phyloP scores from a whole-genome alignment of 35 echinoderm and acorn worm species.

The Hemicentrotus pulcherrimus region DNA sequence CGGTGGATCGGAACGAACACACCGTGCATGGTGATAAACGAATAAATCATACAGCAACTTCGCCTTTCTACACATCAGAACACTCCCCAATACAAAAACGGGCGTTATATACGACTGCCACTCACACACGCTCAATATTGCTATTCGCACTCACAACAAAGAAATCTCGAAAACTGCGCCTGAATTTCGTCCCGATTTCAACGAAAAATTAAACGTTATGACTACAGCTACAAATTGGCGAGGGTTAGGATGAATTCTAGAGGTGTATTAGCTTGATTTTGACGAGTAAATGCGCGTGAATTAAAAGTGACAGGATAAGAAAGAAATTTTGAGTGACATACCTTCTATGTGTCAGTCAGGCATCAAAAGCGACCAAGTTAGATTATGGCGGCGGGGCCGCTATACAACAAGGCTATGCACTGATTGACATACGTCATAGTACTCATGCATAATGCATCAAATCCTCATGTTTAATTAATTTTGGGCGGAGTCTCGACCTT shows the following conservation, averaged over 20 bases:
- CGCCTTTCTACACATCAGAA: neutral
- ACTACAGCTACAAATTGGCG: neutral
- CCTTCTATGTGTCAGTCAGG: conserved; percentile 62
- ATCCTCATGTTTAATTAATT: conserved; percentile 38
- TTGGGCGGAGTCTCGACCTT: conserved; percentile 42
- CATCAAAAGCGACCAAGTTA: conserved; percentile 52
- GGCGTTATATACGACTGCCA: conserved; percentile 47
- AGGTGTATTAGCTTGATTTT: conserved; percentile 30
- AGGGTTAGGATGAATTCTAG: conserved; percentile 7
- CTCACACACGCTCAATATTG: conserved; percentile 45
- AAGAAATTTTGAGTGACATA: conserved; percentile 73
- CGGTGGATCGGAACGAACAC: neutral
- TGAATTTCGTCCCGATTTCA: neutral
- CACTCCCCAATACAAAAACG: conserved; percentile 48
- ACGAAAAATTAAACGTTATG: neutral
- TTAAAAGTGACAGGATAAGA: conserved; percentile 55
- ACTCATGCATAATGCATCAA: conserved; percentile 60
- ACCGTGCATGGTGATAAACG: neutral
- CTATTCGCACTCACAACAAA: conserved; percentile 15
- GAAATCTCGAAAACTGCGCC: conserved; percentile 21
- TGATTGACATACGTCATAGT: conserved; percentile 77
- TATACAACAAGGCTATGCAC: conserved; percentile 64
- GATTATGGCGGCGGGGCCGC: conserved; percentile 63
- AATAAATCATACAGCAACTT: conserved; percentile 44
- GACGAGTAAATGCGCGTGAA: conserved; percentile 45